Evolutionary conservation across 1,140 invertebrate genomes (phyloP).

Genomic region (Brachionus manjavacas): DNA sequence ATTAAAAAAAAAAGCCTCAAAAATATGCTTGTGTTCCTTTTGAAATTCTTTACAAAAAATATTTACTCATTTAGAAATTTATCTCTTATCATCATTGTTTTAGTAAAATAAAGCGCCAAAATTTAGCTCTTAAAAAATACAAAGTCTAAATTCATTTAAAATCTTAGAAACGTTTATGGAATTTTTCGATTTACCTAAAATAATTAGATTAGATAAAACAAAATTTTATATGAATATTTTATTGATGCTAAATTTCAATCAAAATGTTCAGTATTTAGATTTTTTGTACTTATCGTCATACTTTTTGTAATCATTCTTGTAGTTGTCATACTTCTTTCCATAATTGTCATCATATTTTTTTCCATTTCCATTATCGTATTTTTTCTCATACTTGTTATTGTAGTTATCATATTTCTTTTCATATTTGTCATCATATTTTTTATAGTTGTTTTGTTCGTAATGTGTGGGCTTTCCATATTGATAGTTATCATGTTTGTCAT

Average conservation of each 20-base stretch:
- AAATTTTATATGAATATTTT: background rate
- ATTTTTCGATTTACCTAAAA: too few species aligned
- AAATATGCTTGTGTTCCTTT: too few species aligned
- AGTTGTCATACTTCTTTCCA: background rate
- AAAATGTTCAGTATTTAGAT: background rate
- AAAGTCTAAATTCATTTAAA: too few species aligned
- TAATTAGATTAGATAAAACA: background rate
- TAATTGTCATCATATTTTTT: background rate
- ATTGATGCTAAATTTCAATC: background rate
- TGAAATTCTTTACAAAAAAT: too few species aligned
- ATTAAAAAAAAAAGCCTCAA: too few species aligned
- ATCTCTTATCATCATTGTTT: too few species aligned
- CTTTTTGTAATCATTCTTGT: background rate
- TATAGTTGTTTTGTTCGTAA: background rate
- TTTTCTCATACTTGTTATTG: background rate
- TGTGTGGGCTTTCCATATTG: background rate
- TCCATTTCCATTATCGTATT: background rate
- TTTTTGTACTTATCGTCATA: background rate
- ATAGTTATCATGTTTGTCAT: background rate
- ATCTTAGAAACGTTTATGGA: too few species aligned
- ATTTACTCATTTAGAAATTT: too few species aligned
- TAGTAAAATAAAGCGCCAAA: too few species aligned
- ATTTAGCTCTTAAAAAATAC: too few species aligned
- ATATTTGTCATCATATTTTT: background rate
- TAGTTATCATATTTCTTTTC: background rate